Base-by-base conservation (phyloP, 2,888 invertebrate genomes). In the Parnassius orleans region DNA sequence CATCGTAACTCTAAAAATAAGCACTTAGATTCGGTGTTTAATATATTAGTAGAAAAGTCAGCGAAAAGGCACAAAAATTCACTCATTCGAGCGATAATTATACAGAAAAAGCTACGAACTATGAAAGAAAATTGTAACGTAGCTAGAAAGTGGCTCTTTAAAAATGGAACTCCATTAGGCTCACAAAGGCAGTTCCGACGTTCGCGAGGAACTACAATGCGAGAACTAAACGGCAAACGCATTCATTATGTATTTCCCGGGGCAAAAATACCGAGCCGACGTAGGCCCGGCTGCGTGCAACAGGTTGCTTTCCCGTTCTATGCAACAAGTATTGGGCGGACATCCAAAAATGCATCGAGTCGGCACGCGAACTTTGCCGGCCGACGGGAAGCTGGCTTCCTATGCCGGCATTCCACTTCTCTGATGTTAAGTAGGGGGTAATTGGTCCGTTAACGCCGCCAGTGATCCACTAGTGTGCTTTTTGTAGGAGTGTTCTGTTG, bases 321-420 rank as follows among this genome's bases (percentile, higher is more conserved):
- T 84, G 90, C 90, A 90, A 90, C 90, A 90, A 87, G 90, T 90
- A 81, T 83, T 89, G 90, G 90, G 90, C 90, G 83, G 87, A 77
- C 83, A 83, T 90, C 90, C 90, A 91, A 91, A 91, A 91, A 90
- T 90, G 90, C 90, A 91, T 83, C 87, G 87, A 80, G 80, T 78
- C 72, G 67, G 80, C 72, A 42, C 79, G 76, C 75, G 72, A 86
- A 85, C 79, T 86, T 82, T 70, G 73, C 68, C 75, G 51, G 57
- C 77, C 75, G 76, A 75, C 33, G 61, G 79, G 76, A 77, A 78
- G 74, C 78, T 78, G 76, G 78, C 79, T 84, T 82, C 80, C 79
- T 78, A 73, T 71, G 9, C 33, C 53, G 57, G 44, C 48, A 60
- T 44, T 48, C 50, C 58, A 63, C 58, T 53, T 48, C 53, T 75